These are phyloP conservation scores for Chelonus formosanus DNA, from an alignment of 2,888 invertebrate genomes.

Conservation along the genomic window DNA sequence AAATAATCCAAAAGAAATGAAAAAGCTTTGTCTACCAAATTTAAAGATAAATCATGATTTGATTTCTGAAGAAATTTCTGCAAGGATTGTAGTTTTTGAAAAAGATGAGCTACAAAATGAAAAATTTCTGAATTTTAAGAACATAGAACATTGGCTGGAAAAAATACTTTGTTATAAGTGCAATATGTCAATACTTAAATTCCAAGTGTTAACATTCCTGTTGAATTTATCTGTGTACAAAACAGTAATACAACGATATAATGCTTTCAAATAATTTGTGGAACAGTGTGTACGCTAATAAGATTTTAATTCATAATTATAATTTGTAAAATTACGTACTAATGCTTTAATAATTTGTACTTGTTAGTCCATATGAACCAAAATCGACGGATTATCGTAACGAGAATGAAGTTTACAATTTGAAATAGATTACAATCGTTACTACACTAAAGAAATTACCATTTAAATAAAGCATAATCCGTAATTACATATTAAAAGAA, in stretches of 20 bases:
- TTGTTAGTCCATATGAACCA: neutral
- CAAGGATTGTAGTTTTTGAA: no score
- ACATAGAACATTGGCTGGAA: no score
- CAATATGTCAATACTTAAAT: no score
- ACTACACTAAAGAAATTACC: neutral
- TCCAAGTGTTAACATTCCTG: no score
- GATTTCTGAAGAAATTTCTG: no score
- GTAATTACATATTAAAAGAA: neutral
- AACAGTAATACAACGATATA: neutral
- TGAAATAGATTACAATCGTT: neutral
- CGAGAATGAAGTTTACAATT: conserved; percentile 4
- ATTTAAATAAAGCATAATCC: neutral
- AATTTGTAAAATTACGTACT: conserved; percentile 25
- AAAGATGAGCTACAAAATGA: no score
- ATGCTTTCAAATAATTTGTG: neutral
- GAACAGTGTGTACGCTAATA: conserved; percentile 5
- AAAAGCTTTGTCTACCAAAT: no score
- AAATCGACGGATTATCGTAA: conserved; percentile 21
- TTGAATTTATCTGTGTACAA: no score
- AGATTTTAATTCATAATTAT: conserved; percentile 18
- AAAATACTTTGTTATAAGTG: no score
- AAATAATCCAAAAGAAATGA: no score
- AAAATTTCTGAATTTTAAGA: no score
- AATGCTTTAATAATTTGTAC: conserved; percentile 14
- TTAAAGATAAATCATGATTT: no score